phyloP scores from a whole-genome alignment of 1,140 invertebrate species.

The Chionoecetes opilio region DNA sequence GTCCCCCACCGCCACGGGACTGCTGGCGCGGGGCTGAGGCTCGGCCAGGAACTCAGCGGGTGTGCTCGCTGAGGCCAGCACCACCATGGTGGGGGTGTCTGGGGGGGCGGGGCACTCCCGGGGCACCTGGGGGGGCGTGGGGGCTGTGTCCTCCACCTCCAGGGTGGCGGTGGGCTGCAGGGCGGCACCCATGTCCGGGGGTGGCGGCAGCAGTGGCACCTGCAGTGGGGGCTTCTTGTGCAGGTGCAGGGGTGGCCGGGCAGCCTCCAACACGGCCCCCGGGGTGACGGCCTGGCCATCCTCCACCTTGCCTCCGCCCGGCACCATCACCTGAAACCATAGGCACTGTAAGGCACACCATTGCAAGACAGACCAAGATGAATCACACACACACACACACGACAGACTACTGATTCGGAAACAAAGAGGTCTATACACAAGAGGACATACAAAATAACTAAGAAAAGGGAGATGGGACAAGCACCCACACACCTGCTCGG shows the following conservation, averaged over 20 bases:
- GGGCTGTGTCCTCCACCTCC: constrained; percentile 24
- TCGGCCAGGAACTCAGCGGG: constrained; percentile 64
- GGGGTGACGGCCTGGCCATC: constrained; percentile 29
- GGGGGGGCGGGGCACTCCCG: constrained; percentile 35
- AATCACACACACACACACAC: too few species aligned
- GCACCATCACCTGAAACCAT: constrained; percentile 52
- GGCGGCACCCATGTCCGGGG: constrained; percentile 54
- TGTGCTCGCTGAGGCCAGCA: constrained; percentile 54
- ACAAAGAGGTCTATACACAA: too few species aligned
- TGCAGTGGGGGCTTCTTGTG: constrained; percentile 47
- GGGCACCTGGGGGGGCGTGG: neutral
- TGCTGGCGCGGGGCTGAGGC: neutral
- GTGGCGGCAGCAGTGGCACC: constrained; percentile 55
- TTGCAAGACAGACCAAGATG: too few species aligned
- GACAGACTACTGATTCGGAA: too few species aligned
- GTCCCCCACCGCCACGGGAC: constrained; percentile 54
- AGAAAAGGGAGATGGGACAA: too few species aligned
- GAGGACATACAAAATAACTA: neutral
- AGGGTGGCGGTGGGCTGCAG: constrained; percentile 60
- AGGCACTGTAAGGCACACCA: too few species aligned
- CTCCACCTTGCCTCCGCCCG: constrained; percentile 42
- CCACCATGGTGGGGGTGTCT: constrained; percentile 62
- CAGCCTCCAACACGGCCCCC: constrained; percentile 32
- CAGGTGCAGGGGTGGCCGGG: neutral
- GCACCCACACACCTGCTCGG: constrained; percentile 2